Percentiles rank a stretch among this genome's conserved stretches.
Evolutionary conservation across 1,140 invertebrate genomes (phyloP).

Genomic region (Zeugodacus cucurbitae): DNA sequence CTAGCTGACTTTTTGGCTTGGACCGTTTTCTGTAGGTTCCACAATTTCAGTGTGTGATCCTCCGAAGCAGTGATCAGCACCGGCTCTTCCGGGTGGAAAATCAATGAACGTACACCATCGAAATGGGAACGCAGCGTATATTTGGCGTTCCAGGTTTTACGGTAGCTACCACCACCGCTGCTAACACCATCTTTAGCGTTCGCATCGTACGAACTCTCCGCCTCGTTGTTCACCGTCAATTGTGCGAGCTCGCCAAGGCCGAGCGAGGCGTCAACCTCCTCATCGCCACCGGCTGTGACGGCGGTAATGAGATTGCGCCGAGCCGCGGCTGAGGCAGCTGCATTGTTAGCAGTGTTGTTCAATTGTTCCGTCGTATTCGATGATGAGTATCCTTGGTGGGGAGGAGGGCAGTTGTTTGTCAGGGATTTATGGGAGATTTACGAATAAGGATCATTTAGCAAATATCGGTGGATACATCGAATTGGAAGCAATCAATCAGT

Average conservation of each 20-base stretch:
- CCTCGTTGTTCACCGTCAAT: conserved; percentile 96
- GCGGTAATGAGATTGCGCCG: conserved; percentile 47
- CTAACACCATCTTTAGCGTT: conserved; percentile 84
- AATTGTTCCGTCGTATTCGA: conserved; percentile 43
- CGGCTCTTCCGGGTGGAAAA: conserved; percentile 97
- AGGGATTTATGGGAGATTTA: not conserved
- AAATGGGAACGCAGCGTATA: conserved; percentile 98
- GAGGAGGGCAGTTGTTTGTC: not conserved
- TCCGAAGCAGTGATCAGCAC: conserved; percentile 98
- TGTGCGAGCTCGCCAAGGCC: conserved; percentile 95
- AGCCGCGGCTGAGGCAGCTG: conserved; percentile 43
- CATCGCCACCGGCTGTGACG: conserved; percentile 67
- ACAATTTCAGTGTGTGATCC: conserved; percentile 98
- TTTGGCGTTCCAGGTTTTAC: conserved; percentile 98
- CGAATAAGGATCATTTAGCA: not conserved
- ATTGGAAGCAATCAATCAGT: not conserved
- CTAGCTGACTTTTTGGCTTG: conserved; percentile 97
- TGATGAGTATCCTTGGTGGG: conserved; percentile 45
- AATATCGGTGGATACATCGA: not conserved
- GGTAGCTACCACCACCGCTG: conserved; percentile 73
- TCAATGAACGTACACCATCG: conserved; percentile 94
- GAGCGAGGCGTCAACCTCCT: conserved; percentile 83
- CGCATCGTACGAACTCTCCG: conserved; percentile 89
- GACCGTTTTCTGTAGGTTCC: conserved; percentile 98
- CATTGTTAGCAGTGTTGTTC: conserved; percentile 43